Percentiles rank a stretch among this genome's conserved stretches.
Conservation (phyloP, 2,797 vertebrate species). For the Enteromius anoplus region DNA sequence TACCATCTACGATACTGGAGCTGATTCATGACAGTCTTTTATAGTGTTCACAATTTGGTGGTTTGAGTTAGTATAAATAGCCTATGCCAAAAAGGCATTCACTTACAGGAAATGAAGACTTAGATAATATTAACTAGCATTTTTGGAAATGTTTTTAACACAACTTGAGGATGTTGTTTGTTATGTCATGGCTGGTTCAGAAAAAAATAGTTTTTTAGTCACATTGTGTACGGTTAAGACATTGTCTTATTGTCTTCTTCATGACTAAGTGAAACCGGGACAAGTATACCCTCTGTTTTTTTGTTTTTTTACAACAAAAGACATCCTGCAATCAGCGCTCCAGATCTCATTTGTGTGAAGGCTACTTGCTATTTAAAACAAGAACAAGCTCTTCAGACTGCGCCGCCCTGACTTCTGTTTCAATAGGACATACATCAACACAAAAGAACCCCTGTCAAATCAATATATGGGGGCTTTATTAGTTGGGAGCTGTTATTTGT, state of each 20-base stretch:
- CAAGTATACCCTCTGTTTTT: too few species aligned
- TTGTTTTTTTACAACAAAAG: background rate
- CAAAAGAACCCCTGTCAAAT: constrained; percentile 7
- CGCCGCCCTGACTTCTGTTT: background rate
- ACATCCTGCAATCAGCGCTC: background rate
- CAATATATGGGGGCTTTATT: background rate
- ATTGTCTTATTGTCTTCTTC: background rate
- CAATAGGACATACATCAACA: background rate
- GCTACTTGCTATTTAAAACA: constrained; percentile 23
- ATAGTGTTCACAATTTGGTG: background rate
- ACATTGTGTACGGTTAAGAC: background rate
- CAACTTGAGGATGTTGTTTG: background rate
- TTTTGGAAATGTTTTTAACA: background rate
- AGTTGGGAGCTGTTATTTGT: background rate
- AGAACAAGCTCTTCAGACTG: constrained; percentile 3
- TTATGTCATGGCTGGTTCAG: background rate
- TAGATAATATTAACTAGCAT: background rate
- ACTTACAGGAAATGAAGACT: background rate
- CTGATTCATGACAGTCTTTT: background rate
- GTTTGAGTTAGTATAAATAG: background rate
- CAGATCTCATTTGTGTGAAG: constrained; percentile 13
- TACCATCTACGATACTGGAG: background rate
- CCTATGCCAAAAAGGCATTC: background rate
- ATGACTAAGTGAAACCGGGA: background rate
- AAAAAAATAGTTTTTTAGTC: background rate